Base-by-base conservation (phyloP, 2,113 vertebrate genomes). In the Podiceps cristatus region DNA sequence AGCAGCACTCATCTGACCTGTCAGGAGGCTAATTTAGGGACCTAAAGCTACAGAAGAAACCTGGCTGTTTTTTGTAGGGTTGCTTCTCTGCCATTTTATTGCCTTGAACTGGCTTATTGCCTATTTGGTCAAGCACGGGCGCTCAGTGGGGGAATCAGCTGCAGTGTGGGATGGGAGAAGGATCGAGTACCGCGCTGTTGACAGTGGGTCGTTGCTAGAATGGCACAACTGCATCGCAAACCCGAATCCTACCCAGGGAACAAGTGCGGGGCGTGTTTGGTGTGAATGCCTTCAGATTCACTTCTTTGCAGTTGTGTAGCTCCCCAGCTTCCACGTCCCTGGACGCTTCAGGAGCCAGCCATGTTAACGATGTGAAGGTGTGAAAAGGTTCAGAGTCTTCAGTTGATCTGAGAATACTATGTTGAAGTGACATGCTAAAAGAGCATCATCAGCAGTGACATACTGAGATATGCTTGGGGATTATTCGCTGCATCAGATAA, bases 401-500 rank as follows among this genome's bases (percentile, higher is more conserved):
- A 33, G 80, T 3, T 94, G 80, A 85, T 95, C 77, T 91, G 95
- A 91, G 93, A 96, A 68, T 86, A 59, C 72, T 44, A 2, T 92
- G 82, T 84, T 77, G 90, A 95, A 96, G 67, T 92, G 95, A 93
- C 72, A 77, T 55, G 47, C 88, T 93, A 67, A 94, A 96, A 92
- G 84, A 83, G 72, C 68, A 84, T 91, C 75, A 88, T 12, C 90
- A 81, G 44, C 84, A 92, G 82, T 90, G 78, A 71, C 85, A 97
- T 50, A 56, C 55, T 47, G 94, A 71, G 85, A 93, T 77, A 28
- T 64, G 88, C 88, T 97, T 95, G 94, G 95, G 95, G 90, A 88
- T 92, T 95, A 81, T 96, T 93, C 2, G 2, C 72, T 80, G 68
- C 47, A 77, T 79, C 92, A 93, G 95, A 93, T 90, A 80, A 94